Evolutionary conservation across 2,888 invertebrate genomes (phyloP).

Genomic region (Acanthosepion esculentum): DNA sequence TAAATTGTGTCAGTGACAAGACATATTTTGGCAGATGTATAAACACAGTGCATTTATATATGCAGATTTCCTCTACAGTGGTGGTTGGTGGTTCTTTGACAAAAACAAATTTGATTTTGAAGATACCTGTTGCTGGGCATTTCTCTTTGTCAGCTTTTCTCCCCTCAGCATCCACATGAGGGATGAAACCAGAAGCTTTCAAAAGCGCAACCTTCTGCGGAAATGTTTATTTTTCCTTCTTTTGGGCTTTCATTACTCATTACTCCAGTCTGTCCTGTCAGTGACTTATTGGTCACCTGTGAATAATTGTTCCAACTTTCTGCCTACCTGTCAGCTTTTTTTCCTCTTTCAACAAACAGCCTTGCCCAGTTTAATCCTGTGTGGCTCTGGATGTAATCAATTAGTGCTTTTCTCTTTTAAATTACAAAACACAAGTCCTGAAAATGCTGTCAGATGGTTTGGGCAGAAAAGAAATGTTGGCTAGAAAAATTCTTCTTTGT

Average conservation of each 20-base stretch:
- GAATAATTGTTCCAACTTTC: not conserved
- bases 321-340: not conserved
- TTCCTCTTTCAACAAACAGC: not conserved
- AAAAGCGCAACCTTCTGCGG: not conserved
- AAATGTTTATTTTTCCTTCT: too few relatives aligned
- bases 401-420: not conserved
- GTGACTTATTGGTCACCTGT: not conserved
- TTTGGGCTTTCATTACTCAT: not conserved
- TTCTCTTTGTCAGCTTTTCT: not conserved
- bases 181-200: not conserved
- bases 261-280: not conserved
- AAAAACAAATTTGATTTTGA: not conserved
- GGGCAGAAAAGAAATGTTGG: too few relatives aligned
- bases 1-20: not conserved
- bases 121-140: not conserved
- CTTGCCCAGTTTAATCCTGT: not conserved
- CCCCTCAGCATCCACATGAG: not conserved
- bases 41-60: too few relatives aligned
- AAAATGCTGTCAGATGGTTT: not conserved
- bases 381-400: not conserved
- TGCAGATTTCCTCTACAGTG: not conserved
- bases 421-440: not conserved
- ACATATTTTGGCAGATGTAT: too few relatives aligned
- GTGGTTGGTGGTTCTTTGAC: conserved; percentile 33
- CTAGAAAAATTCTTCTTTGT: too few relatives aligned